phyloP scores from a whole-genome alignment of 2,113 vertebrate genomes.

The Megaceryle maxima region DNA sequence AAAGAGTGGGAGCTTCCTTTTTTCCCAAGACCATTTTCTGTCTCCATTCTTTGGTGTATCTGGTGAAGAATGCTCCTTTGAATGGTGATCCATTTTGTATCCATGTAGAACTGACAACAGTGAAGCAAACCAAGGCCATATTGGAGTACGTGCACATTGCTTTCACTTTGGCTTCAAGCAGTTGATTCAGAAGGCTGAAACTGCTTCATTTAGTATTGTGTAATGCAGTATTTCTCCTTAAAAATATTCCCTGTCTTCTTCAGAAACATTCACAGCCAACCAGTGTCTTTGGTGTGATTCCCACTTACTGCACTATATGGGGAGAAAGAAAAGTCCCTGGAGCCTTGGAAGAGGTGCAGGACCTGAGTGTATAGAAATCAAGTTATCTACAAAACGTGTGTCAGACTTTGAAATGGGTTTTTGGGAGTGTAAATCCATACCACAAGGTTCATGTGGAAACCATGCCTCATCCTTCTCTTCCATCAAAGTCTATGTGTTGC shows the following conservation, averaged over 20 bases:
- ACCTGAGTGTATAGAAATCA: not conserved
- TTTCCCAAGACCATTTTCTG: not conserved
- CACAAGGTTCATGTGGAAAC: not conserved
- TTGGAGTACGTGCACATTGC: not conserved
- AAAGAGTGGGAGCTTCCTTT: not conserved
- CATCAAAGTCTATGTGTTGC: not conserved
- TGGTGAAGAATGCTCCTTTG: not conserved
- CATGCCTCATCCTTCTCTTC: not conserved
- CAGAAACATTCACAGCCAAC: not conserved
- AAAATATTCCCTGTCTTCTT: not conserved
- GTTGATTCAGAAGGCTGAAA: not conserved
- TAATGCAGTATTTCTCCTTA: not conserved
- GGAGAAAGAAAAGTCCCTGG: not conserved
- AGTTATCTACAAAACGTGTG: not conserved
- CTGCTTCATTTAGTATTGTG: not conserved
- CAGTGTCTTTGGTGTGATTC: not conserved
- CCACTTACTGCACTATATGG: not conserved
- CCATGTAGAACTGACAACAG: not conserved
- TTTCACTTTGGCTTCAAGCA: not conserved
- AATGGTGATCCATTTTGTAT: not conserved
- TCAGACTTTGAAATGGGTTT: not conserved
- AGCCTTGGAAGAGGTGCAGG: not conserved
- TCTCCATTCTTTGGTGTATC: not conserved
- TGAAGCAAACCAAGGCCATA: not conserved
- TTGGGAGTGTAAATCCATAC: not conserved